Conservation (phyloP, 2,797 vertebrate species). For the Coreius guichenoti region DNA sequence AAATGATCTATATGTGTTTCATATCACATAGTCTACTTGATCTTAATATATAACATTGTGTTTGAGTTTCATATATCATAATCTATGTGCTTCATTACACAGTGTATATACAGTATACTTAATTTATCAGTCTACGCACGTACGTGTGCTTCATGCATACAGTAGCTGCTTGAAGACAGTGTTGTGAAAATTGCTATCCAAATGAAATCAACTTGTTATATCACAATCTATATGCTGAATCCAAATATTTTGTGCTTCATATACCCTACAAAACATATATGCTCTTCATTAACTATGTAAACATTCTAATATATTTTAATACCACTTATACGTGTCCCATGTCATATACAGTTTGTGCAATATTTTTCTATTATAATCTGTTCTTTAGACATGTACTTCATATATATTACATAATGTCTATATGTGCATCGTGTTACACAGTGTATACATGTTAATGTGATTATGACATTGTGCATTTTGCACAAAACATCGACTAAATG, state of each 20-base stretch:
- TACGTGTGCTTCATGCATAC: background rate
- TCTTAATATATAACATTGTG: no score
- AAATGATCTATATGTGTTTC: background rate
- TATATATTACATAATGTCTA: background rate
- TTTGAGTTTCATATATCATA: background rate
- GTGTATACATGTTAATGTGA: background rate
- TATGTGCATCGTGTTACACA: background rate
- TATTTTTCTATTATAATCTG: background rate
- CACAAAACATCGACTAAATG: background rate
- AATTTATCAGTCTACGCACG: background rate
- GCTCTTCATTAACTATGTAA: background rate
- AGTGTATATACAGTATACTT: background rate
- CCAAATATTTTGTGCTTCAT: background rate
- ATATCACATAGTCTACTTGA: background rate
- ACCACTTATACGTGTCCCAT: background rate
- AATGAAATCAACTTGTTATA: background rate
- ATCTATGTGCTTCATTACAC: background rate
- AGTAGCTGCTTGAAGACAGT: background rate
- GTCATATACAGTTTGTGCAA: background rate
- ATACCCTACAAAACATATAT: background rate
- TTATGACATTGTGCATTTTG: background rate
- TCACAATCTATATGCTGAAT: background rate
- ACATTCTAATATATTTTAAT: background rate
- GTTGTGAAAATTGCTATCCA: background rate
- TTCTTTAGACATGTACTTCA: background rate